These are phyloP conservation scores for Parotia lawesii DNA, from an alignment of 2,113 vertebrate species.

Conservation along the genomic window DNA sequence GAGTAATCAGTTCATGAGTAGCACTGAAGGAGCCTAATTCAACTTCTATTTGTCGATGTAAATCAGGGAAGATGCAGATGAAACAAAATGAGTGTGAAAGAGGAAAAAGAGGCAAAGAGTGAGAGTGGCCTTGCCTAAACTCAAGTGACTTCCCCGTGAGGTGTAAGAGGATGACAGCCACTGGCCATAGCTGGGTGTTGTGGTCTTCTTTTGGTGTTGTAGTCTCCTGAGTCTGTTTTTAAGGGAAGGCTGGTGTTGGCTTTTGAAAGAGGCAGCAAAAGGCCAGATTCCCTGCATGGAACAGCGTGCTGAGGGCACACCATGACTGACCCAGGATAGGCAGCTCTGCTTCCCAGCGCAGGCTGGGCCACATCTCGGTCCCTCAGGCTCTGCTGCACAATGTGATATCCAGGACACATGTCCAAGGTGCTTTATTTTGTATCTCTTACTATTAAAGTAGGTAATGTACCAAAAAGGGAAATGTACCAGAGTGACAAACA, in stretches of 20 bases:
- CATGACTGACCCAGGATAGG: not conserved
- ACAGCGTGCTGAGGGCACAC: not conserved
- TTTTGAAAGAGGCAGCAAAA: not conserved
- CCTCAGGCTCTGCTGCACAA: not conserved
- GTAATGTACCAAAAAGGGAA: not conserved
- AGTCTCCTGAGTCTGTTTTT: slow-evolving; percentile 5
- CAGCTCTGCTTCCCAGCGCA: not conserved
- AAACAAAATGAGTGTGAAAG: not conserved
- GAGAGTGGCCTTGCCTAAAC: not conserved
- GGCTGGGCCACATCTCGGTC: not conserved
- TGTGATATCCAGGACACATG: not conserved
- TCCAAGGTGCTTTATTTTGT: not conserved
- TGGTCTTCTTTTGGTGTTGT: not conserved
- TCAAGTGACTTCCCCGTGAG: not conserved
- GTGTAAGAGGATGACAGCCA: not conserved
- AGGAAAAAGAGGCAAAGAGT: not conserved
- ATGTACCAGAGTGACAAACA: not conserved
- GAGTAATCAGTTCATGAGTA: not conserved
- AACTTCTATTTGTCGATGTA: not conserved
- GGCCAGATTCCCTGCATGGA: not conserved
- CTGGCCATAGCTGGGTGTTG: not conserved
- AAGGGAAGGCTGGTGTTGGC: not conserved
- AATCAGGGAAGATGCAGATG: not conserved
- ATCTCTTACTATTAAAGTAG: not conserved
- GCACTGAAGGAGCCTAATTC: not conserved